Base-by-base conservation (phyloP, 2,797 vertebrate species). In the Lepilemur septentrionalis region DNA sequence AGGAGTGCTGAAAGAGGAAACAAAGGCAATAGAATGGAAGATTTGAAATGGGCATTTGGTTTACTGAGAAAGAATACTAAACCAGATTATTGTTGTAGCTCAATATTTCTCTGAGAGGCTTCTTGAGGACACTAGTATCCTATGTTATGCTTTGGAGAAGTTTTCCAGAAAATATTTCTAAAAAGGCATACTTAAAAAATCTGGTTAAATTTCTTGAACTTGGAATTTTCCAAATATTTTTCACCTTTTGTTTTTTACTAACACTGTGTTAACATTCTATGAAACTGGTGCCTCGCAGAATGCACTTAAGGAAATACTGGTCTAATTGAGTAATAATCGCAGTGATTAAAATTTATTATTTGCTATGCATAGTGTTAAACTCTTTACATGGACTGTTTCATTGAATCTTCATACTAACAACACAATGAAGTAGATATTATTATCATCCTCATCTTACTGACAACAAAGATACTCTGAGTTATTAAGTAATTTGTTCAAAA, bases 161-260 rank as follows among this genome's bases (percentile, higher is more conserved):
- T 5, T 46, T 78, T 90, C 67, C 93, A 55, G 43, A 94, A 94
- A 91, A 67, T 81, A 32, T 57, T 73, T 86, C n/a, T 75, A 18
- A 86, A 46, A n/a, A 23, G 57, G 10, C 17, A 13, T 50, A 80
- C n/a, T 67, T 81, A 81, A 67, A 73, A 35, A 4, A 55, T 41
- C 10, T 76, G 65, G 2, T 70, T 89, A 83, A n/a, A 57, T 94
- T 59, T 93, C 6, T 61, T 78, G 50, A 89, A 59, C 5, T 13
- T 20, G 70, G 57, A 88, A 46, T 78, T 96, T 78, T 63, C 43
- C 17, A 95, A 76, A 61, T 76, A 65, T 18, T 91, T 72, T 93
- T 4, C 14, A 25, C 7, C 4, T 1, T 63, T 32, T 57, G 17
- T 52, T 50, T 95, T 81, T 82, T 5, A 48, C 5, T 46, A 81